Evolutionary conservation across 2,888 invertebrate species (phyloP).

Genomic region (Drosophila koepferae): DNA sequence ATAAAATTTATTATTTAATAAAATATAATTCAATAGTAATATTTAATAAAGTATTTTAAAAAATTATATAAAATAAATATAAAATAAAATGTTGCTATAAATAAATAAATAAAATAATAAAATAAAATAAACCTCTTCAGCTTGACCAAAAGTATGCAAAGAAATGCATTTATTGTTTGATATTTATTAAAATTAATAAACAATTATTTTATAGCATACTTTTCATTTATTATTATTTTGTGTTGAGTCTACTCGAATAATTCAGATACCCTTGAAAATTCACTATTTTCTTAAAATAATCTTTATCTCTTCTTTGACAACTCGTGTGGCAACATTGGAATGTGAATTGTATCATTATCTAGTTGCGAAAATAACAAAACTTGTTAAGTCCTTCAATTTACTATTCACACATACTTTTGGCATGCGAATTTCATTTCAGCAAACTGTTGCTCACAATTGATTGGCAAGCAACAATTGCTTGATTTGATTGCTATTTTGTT

Average conservation of each 20-base stretch:
- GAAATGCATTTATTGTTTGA: background rate
- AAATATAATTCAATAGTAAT: too few relatives aligned
- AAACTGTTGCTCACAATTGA: background rate
- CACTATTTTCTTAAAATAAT: background rate
- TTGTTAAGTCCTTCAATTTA: background rate
- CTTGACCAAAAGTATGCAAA: slow-evolving; percentile 31
- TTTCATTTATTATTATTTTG: slow-evolving; percentile 8
- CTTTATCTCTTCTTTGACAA: background rate
- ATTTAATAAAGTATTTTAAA: too few relatives aligned
- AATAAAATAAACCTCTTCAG: background rate
- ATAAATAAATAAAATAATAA: too few relatives aligned
- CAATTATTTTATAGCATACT: slow-evolving; percentile 26
- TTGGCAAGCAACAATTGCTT: background rate
- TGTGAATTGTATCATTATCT: background rate
- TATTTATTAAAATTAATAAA: background rate
- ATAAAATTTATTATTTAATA: too few relatives aligned
- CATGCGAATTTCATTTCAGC: background rate
- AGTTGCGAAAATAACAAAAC: background rate
- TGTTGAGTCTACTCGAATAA: background rate
- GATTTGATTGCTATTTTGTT: background rate
- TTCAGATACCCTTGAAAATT: background rate
- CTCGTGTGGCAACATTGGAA: background rate
- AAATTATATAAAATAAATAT: background rate
- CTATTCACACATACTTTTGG: background rate
- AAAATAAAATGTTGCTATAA: too few relatives aligned